These are phyloP conservation scores for Anhinga anhinga DNA, from an alignment of 2,113 vertebrate genomes.

Conservation along the genomic window DNA sequence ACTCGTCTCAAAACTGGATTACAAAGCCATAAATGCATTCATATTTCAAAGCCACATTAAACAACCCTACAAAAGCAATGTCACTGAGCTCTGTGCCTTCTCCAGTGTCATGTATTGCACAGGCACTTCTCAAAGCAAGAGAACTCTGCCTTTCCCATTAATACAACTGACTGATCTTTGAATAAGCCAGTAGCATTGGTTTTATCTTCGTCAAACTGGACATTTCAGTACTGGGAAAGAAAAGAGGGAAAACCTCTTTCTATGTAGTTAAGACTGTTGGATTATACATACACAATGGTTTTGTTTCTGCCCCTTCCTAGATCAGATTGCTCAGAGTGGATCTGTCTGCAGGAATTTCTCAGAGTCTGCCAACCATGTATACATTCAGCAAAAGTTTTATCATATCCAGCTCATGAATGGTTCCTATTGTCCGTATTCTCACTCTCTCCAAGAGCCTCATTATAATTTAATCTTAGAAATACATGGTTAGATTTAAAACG, in stretches of 20 bases:
- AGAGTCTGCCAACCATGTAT: background rate
- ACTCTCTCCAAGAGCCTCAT: background rate
- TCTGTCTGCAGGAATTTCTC: background rate
- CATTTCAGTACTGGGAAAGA: background rate
- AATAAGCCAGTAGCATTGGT: background rate
- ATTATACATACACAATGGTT: background rate
- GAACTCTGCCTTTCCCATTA: background rate
- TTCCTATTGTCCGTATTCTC: background rate
- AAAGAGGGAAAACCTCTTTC: background rate
- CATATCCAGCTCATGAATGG: background rate
- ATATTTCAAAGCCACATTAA: background rate
- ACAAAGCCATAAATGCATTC: background rate
- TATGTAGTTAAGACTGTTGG: background rate
- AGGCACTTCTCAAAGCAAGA: background rate
- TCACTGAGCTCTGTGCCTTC: background rate
- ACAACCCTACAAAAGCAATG: background rate
- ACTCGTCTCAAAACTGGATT: background rate
- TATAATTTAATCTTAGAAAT: background rate
- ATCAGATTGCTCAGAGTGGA: background rate
- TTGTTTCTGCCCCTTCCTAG: background rate
- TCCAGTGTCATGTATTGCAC: background rate
- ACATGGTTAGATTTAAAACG: background rate
- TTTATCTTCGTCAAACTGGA: background rate
- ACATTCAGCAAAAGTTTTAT: background rate
- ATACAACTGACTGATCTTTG: background rate